These are phyloP conservation scores for Apamea sordens DNA, from an alignment of 2,888 invertebrate species.

Conservation along the genomic window DNA sequence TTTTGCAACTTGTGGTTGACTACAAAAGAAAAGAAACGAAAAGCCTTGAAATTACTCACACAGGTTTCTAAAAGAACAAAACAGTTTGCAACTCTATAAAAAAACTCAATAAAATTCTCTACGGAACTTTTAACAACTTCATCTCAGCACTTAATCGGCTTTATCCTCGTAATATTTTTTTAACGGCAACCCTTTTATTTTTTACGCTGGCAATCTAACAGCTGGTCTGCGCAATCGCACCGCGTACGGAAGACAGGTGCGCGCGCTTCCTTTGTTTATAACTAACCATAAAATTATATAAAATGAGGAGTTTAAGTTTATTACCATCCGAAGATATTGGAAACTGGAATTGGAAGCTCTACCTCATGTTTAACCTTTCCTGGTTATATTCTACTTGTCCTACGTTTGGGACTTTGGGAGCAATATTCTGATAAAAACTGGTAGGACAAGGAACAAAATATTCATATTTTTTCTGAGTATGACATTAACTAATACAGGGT, in stretches of 20 bases:
- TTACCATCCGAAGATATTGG: constrained; percentile 17
- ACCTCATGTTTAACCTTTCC: background rate
- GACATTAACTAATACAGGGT: too few relatives aligned
- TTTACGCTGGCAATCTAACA: constrained; percentile 39
- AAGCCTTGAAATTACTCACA: background rate
- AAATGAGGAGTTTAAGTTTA: constrained; percentile 39
- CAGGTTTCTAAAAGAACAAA: background rate
- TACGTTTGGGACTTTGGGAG: background rate
- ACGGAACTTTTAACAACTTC: constrained; percentile 38
- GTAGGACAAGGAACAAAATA: background rate
- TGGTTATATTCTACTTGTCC: too few relatives aligned
- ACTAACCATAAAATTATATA: constrained; percentile 30
- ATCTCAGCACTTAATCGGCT: constrained; percentile 44
- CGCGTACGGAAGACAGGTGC: constrained; percentile 72
- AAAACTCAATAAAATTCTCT: constrained; percentile 14
- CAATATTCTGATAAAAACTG: background rate
- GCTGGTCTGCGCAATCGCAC: constrained; percentile 54
- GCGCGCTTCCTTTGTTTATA: constrained; percentile 66
- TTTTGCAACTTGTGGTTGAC: background rate
- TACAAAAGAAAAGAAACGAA: background rate
- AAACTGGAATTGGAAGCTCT: constrained; percentile 4
- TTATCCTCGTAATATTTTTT: constrained; percentile 42
- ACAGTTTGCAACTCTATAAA: constrained; percentile 27
- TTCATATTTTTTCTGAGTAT: too few relatives aligned
- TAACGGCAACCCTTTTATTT: constrained; percentile 48